Conservation (phyloP, 2,797 vertebrate genomes). For the Coilia nasus region DNA sequence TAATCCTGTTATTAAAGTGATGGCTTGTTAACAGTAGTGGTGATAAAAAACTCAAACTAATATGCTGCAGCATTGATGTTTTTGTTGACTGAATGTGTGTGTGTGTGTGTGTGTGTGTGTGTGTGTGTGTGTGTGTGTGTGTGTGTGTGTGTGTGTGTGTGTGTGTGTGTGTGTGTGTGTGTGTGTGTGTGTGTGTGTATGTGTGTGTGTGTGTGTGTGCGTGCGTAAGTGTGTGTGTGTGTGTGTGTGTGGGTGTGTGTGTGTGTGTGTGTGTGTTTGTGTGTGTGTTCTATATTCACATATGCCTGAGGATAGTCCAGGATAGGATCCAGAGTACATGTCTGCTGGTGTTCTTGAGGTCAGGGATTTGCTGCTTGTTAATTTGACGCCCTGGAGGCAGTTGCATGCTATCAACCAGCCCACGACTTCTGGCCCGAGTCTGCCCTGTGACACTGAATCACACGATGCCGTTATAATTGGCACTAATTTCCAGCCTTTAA, state of each 20-base stretch:
- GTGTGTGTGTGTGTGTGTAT: not conserved
- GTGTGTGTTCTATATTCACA: not conserved
- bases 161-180: not conserved
- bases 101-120: not conserved
- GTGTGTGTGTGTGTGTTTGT: slow-evolving; percentile 21
- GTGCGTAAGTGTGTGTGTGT: slow-evolving; percentile 5
- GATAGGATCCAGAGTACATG: not conserved
- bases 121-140: not conserved
- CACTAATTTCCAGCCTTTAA: slow-evolving; percentile 46
- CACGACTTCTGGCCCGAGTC: slow-evolving; percentile 31
- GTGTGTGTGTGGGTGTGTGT: not conserved
- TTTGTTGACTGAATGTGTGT: not conserved
- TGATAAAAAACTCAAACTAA: not conserved
- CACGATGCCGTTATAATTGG: slow-evolving; percentile 44
- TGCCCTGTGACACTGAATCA: slow-evolving; percentile 40
- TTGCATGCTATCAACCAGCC: slow-evolving; percentile 32
- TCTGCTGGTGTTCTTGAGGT: slow-evolving; percentile 22
- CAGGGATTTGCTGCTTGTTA: slow-evolving; percentile 45
- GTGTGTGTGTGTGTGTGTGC: not conserved
- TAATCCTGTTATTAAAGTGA: not conserved
- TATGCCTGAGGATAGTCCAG: not conserved
- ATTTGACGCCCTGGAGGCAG: slow-evolving; percentile 46
- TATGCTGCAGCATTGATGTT: not conserved
- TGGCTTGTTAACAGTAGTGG: not conserved
- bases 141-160: not conserved